These are phyloP conservation scores for Sander lucioperca DNA, from an alignment of 2,113 vertebrate genomes.

Conservation along the genomic window DNA sequence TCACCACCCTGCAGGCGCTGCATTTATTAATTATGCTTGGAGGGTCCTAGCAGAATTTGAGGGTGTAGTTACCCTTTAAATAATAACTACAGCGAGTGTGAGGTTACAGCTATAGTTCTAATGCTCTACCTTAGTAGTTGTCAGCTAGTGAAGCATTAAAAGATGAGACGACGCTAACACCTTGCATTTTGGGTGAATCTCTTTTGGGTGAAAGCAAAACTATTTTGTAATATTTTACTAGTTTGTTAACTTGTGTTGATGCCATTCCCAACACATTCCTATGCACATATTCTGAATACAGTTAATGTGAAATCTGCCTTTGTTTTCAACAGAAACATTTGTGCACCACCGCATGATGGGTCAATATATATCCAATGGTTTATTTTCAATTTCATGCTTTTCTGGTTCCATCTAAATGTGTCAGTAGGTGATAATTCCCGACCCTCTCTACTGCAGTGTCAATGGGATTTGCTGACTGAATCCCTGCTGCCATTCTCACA, in stretches of 20 bases:
- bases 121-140: neutral
- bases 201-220: conserved; percentile 5
- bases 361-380: conserved; percentile 69
- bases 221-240: conserved; percentile 5
- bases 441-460: conserved; percentile 60
- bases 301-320: conserved; percentile 17
- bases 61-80: neutral
- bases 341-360: conserved; percentile 44
- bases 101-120: neutral
- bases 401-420: conserved; percentile 78
- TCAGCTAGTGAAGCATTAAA: neutral
- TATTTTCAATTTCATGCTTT: conserved; percentile 82
- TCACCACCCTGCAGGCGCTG: too few species aligned
- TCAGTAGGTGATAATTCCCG: conserved; percentile 74
- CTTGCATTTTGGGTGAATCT: neutral
- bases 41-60: neutral
- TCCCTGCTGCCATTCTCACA: conserved; percentile 56
- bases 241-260: conserved; percentile 1
- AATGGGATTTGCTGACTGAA: conserved; percentile 68
- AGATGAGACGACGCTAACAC: neutral
- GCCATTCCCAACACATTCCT: neutral
- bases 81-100: neutral
- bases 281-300: conserved; percentile 17
- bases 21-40: too few species aligned
- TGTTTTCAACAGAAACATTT: conserved; percentile 19